Base-by-base conservation (phyloP, 2,888 invertebrate genomes). In the Harpalus rufipes region DNA sequence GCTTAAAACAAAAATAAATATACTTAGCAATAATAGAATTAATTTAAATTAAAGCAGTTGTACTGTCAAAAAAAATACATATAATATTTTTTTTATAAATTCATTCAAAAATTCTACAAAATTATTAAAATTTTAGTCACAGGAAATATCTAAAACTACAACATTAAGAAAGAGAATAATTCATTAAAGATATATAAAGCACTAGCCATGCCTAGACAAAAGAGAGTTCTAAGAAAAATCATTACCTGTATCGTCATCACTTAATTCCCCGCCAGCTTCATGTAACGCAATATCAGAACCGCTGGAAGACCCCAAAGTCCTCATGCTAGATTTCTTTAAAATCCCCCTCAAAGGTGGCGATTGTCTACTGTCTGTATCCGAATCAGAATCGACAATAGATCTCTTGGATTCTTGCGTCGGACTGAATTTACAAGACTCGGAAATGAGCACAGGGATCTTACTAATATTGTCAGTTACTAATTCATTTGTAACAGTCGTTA, bases 271-370 rank as follows among this genome's bases (percentile, higher is more conserved):
- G 84, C 94, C 94, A 85, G 91, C 91, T 90, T 94, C 94, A 89
- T 94, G 94, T 86, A 94, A 91, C 85, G 94, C 94, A 85, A 94
- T 92, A 89, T 94, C 94, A 51, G 94, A 94, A 82, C 93, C 94
- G 88, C 94, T 94, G 86, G 94, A 94, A 88, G 93, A 94, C 87
- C 93, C 93, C 85, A 93, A 89, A 56, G 93, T 93, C 88, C 92
- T 91, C 87, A 90, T 89, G 72, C 85, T 85, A 59, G 87, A 88
- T 87, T 90, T 91, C 88, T 91, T 91, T 86, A 91, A 87, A 72
- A 91, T 91, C 8, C 91, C 90, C 87, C 90, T 91, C 81, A 90
- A 85, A 41, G 90, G 90, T n/a, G 90, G 89, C 87, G 90, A 90
- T 84, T 87, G 88, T 86, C 89, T 89, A 86, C 90, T 89, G 85